Evolutionary conservation across 2,797 vertebrate genomes (phyloP).

Genomic region (Hippopotamyrus pictus): DNA sequence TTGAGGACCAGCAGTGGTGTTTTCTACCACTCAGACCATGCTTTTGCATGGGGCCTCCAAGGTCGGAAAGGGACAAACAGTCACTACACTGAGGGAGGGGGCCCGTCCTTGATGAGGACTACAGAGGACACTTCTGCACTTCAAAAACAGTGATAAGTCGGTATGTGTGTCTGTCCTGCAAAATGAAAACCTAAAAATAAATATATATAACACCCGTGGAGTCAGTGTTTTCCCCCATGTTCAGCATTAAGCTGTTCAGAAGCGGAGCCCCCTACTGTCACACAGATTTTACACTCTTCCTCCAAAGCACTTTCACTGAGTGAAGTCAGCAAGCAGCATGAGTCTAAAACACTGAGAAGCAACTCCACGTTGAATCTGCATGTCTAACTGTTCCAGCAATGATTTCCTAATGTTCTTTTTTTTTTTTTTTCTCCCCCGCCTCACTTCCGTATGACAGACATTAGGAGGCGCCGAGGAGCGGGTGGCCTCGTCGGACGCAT

Average conservation of each 20-base stretch:
- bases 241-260: neutral
- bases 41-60: neutral
- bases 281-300: constrained; percentile 35
- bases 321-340: constrained; percentile 28
- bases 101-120: neutral
- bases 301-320: constrained; percentile 30
- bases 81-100: neutral
- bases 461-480: neutral
- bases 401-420: constrained; percentile 1
- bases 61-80: neutral
- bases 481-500: neutral
- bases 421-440: neutral
- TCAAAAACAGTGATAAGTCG: neutral
- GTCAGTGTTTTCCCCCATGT: neutral
- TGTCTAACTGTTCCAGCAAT: neutral
- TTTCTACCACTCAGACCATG: neutral
- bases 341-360: neutral
- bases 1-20: neutral
- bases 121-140: neutral
- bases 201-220: neutral
- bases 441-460: neutral
- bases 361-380: neutral
- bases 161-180: neutral
- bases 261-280: neutral
- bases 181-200: neutral